phyloP scores from a whole-genome alignment of 2,113 vertebrate genomes.

The Pardalotus punctatus region DNA sequence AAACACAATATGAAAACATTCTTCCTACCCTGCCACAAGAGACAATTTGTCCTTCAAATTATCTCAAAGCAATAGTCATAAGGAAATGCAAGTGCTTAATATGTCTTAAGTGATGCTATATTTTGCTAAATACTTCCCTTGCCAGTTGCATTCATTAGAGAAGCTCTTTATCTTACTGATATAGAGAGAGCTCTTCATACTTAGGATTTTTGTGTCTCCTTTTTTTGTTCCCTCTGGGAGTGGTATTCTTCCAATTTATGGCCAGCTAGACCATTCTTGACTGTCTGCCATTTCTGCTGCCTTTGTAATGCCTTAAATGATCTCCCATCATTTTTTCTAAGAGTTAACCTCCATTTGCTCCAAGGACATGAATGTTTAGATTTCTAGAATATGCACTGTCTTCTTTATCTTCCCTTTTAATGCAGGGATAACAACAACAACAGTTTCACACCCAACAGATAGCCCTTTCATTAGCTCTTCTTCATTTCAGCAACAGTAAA shows the following conservation, averaged over 20 bases:
- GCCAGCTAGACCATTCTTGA: neutral
- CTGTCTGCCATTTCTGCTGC: neutral
- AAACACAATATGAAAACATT: neutral
- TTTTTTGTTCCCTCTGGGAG: neutral
- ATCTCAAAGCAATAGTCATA: neutral
- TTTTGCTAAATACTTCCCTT: neutral
- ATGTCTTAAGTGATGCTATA: neutral
- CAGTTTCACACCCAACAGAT: neutral
- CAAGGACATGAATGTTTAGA: neutral
- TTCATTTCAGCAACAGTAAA: neutral
- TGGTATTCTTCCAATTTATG: neutral
- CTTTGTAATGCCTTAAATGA: neutral
- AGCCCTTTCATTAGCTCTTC: neutral
- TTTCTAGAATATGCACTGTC: neutral
- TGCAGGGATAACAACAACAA: neutral
- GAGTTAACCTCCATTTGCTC: neutral
- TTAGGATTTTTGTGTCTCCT: neutral
- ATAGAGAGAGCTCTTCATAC: neutral
- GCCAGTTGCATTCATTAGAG: neutral
- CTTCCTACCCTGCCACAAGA: neutral
- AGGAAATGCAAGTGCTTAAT: neutral
- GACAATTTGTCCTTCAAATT: neutral
- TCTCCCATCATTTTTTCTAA: neutral
- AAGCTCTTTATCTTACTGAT: slow-evolving; percentile 17
- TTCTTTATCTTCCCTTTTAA: neutral